These are phyloP conservation scores for Erythrocebus patas DNA, from an alignment of 2,113 vertebrate genomes.

Conservation along the genomic window DNA sequence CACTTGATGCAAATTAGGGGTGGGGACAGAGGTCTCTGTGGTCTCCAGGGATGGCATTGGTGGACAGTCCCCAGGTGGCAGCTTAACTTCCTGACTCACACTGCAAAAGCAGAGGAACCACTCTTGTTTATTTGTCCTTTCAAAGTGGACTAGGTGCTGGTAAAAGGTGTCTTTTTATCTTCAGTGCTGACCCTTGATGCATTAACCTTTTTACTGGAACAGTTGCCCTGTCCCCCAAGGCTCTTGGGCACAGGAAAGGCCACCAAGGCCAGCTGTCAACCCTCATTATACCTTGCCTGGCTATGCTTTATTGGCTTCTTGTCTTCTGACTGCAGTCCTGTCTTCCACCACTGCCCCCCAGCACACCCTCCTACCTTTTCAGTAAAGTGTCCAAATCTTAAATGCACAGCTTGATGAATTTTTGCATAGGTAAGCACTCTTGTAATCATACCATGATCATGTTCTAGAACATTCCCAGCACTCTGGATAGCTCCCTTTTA, in stretches of 20 bases:
- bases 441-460: neutral
- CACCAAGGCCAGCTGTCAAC: neutral
- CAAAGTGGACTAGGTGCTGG: neutral
- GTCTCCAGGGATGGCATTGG: neutral
- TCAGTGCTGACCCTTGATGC: neutral
- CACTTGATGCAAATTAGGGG: neutral
- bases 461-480: neutral
- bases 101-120: neutral
- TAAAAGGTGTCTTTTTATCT: neutral
- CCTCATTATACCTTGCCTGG: neutral
- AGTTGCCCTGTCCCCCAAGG: neutral
- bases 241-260: neutral
- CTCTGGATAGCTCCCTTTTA: neutral
- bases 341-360: too few species aligned
- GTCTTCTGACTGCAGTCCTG: neutral
- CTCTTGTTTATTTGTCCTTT: neutral
- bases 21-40: rapidly evolving
- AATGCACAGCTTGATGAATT: neutral
- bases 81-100: too few species aligned
- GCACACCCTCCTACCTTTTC: neutral
- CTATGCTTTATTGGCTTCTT: neutral
- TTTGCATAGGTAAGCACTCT: neutral
- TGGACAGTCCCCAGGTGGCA: rapidly evolving
- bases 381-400: neutral
- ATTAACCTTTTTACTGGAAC: neutral